phyloP scores from a whole-genome alignment of 2,113 vertebrate species.

The Pavo muticus region DNA sequence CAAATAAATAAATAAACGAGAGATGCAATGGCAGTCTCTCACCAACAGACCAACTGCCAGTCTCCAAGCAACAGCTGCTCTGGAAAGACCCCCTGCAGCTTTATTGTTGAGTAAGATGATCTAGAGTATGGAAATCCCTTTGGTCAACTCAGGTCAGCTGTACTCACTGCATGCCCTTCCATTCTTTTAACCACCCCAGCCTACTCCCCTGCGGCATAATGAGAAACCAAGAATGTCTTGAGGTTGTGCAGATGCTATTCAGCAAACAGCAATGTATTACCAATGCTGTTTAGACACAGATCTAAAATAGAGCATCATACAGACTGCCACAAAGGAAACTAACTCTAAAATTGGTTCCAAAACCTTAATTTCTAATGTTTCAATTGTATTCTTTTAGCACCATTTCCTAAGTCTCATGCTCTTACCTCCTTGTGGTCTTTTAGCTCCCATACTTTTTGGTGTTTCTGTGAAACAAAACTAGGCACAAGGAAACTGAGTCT shows the following conservation, averaged over 20 bases:
- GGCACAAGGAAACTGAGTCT: background rate
- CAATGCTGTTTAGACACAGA: background rate
- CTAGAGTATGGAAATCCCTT: background rate
- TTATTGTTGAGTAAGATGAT: background rate
- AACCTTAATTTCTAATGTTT: background rate
- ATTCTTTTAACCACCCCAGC: background rate
- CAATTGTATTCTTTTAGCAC: background rate
- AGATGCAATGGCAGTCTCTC: background rate
- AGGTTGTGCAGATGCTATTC: background rate
- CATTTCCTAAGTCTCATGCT: background rate
- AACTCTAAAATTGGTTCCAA: background rate
- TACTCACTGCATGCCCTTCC: background rate
- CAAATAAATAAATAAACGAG: background rate
- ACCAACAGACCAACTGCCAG: background rate
- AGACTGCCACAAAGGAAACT: background rate
- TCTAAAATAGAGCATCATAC: background rate
- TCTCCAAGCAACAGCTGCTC: background rate
- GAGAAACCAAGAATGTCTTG: background rate
- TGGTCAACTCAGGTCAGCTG: background rate
- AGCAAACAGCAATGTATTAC: background rate
- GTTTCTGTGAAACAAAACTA: background rate
- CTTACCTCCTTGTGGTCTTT: background rate
- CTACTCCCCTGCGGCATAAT: background rate
- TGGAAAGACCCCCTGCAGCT: background rate
- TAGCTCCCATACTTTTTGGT: accelerated